Evolutionary conservation across 2,797 vertebrate genomes (phyloP), one percentile per base, ranked within the genome.

Genomic region (Nannoperca australis): DNA sequence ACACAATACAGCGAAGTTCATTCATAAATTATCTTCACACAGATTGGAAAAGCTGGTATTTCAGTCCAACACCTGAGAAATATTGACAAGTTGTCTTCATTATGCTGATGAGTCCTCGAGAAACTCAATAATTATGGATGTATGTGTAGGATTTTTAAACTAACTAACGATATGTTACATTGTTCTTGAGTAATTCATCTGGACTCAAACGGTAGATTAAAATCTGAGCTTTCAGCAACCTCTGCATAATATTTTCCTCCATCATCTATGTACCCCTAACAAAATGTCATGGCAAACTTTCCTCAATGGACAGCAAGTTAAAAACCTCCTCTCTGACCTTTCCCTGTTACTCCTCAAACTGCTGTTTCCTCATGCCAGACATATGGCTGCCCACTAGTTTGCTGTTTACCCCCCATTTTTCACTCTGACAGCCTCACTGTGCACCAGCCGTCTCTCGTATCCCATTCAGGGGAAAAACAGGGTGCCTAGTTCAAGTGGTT

Each of bases 381-480:
- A 93, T 93, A 94, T 92, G 94, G 94, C 87, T 85, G 88, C 78
- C 84, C 83, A 88, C 84, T 88, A 87, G 85, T 71, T 81, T 40
- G 20, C 69, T 90, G 87, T 92, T 92, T 89, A 87, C 83, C 84
- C 77, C 84, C 88, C 84, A 93, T 95, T 94, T 92, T 85, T 95
- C 93, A 94, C 88, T 86, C 75, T 94, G 94, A 94, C 94, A 94
- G 88, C 81, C 79, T 87, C 84, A 72, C 72, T 84, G 85, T 78
- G 82, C 76, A 73, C 84, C 77, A 82, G 75, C 85, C 67, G 15
- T 53, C 53, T 83, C 58, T 50, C 24, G 60, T 32, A 27, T 87
- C 59, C 73, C 44, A 51, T 83, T 88, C 58, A 64, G 70, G 71
- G 61, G 55, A 17, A 66, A 72, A 73, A 68, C 72, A 69, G 61